Percentiles rank a stretch among this genome's conserved stretches.
These are phyloP conservation scores for Drosophila sucinea DNA, from an alignment of 1,140 invertebrate genomes.

Conservation along the genomic window DNA sequence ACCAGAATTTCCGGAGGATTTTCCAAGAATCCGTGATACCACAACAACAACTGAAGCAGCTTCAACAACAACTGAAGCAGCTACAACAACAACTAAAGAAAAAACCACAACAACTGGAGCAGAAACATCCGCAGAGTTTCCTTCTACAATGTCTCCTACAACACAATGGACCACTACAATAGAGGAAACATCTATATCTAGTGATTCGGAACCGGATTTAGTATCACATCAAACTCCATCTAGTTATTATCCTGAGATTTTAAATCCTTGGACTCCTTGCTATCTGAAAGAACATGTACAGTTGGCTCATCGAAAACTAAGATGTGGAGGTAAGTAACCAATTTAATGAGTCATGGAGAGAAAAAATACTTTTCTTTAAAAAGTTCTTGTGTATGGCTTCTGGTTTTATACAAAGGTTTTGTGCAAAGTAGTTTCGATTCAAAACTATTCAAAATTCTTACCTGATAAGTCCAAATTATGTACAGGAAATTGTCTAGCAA, in stretches of 20 bases:
- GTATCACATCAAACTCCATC: constrained; percentile 9
- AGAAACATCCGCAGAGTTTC: neutral
- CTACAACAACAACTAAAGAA: constrained; percentile 11
- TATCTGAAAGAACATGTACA: constrained; percentile 49
- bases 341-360: neutral
- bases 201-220: neutral
- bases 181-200: neutral
- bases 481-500: too few relatives aligned
- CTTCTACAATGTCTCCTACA: neutral
- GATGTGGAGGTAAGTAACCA: constrained; percentile 36
- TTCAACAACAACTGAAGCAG: constrained; percentile 17
- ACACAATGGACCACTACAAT: neutral
- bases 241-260: too few relatives aligned
- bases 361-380: too few relatives aligned
- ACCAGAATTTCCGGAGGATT: constrained; percentile 55
- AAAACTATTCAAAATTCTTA: too few relatives aligned
- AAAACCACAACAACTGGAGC: constrained; percentile 4
- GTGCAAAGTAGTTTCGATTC: too few relatives aligned
- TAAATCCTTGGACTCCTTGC: constrained; percentile 32
- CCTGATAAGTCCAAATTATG: too few relatives aligned
- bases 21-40: constrained; percentile 28
- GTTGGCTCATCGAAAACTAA: neutral
- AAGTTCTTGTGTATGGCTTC: too few relatives aligned
- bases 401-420: too few relatives aligned
- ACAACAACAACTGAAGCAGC: constrained; percentile 5